Base-by-base conservation (phyloP, 2,113 vertebrate species). In the Nansenia antarctica region DNA sequence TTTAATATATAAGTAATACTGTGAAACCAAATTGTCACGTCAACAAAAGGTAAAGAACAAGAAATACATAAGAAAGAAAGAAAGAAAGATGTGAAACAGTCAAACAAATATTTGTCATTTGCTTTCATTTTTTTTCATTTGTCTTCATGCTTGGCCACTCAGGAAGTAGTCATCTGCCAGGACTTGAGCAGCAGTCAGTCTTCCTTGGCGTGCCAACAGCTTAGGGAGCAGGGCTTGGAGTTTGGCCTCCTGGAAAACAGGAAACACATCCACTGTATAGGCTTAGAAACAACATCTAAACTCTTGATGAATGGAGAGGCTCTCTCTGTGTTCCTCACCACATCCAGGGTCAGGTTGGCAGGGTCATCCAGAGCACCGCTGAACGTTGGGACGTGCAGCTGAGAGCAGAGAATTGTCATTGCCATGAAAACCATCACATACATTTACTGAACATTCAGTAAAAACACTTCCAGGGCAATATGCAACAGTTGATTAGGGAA, bases 371-470 rank as follows among this genome's bases (percentile, higher is more conserved):
- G 32, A 32, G 62, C 52, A 81, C 90, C 83, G 32, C 85, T 73
- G 70, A 88, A 79, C 32, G 77, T 89, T 77, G 85, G 83, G 81
- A 84, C 37, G 12, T 87, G 84, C 62, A 94, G 86, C 91, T 93
- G 69, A 34, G 83, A 87, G 57, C 1, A 69, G n/a, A 11, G 6
- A n/a, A n/a, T 32, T 55, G 15, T 26, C 4, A 14, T 26, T 8
- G 11, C 14, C 11, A 30, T 12, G 12, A 57, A 8, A 57, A 27
- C n/a, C n/a, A n/a, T n/a, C n/a, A n/a, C n/a, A n/a, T n/a, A n/a
- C n/a, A n/a, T n/a, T n/a, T n/a, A n/a, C n/a, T n/a, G n/a, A n/a
- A n/a, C n/a, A n/a, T n/a, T n/a, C n/a, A n/a, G n/a, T n/a, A n/a
- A n/a, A n/a, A n/a, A n/a, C n/a, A n/a, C n/a, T n/a, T n/a, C n/a